A percentile compares a stretch with the other conserved stretches of the same genome.
These are phyloP conservation scores for Pimpla rufipes DNA, from an alignment of 2,888 invertebrate genomes.

Conservation along the genomic window DNA sequence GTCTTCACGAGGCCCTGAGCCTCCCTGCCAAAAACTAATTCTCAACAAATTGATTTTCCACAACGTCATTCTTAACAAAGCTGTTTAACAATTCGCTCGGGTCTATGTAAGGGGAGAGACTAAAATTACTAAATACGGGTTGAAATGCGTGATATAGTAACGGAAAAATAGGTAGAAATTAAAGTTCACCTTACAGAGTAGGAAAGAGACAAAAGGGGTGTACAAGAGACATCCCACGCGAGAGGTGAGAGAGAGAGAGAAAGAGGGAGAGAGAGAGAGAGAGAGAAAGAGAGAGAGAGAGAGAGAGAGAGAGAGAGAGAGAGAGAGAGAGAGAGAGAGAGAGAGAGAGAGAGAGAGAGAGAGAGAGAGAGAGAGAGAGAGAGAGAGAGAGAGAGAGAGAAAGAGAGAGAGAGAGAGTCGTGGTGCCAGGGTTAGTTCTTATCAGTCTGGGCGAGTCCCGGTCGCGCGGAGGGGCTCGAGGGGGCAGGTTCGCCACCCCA, in stretches of 20 bases:
- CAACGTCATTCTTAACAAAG: background rate
- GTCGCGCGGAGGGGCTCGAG: conserved; percentile 26
- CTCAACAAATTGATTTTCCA: background rate
- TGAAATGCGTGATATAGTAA: too few relatives aligned
- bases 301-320: conserved; percentile 4
- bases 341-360: too few relatives aligned
- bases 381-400: too few relatives aligned
- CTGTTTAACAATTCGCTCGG: background rate
- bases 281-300: too few relatives aligned
- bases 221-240: background rate
- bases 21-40: too few relatives aligned
- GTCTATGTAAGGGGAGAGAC: too few relatives aligned
- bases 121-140: too few relatives aligned
- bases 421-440: conserved; percentile 50
- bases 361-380: too few relatives aligned
- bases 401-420: conserved; percentile 8
- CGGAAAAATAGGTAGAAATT: background rate
- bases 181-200: conserved; percentile 11
- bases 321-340: conserved; percentile 4
- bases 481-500: conserved; percentile 32
- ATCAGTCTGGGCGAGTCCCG: conserved; percentile 62
- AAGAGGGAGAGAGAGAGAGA: too few relatives aligned
- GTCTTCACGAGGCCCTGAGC: too few relatives aligned
- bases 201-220: background rate
- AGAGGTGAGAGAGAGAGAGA: too few relatives aligned